A percentile compares a stretch with the other conserved stretches of the same genome.
Conservation (phyloP, 2,888 invertebrate species). For the Meganola albula region DNA sequence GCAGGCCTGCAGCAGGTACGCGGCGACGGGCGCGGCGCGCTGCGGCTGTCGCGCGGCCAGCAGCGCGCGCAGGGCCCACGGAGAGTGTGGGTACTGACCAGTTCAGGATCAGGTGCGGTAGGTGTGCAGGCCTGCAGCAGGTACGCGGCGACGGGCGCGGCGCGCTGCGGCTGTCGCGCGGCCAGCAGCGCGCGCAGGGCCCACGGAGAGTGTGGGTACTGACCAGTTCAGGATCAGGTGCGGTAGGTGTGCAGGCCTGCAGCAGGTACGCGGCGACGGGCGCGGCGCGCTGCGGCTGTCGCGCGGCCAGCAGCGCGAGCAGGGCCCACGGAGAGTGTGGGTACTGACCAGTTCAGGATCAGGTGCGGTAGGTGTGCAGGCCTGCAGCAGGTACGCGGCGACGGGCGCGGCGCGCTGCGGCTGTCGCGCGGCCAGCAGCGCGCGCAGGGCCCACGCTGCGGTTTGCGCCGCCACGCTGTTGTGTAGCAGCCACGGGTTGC, state of each 20-base stretch:
- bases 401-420: conserved; percentile 56
- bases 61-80: conserved; percentile 89
- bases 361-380: conserved; percentile 44
- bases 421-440: conserved; percentile 72
- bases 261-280: conserved; percentile 60
- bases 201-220: conserved; percentile 89
- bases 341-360: conserved; percentile 62
- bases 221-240: conserved; percentile 65
- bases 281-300: conserved; percentile 50
- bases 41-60: conserved; percentile 55
- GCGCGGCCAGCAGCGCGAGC: conserved; percentile 79
- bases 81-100: conserved; percentile 78
- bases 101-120: conserved; percentile 57
- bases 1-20: conserved; percentile 51
- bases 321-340: conserved; percentile 92
- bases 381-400: conserved; percentile 53
- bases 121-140: conserved; percentile 50
- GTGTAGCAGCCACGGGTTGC: conserved; percentile 62
- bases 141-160: conserved; percentile 56
- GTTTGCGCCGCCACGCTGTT: conserved; percentile 82
- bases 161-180: conserved; percentile 48
- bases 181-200: conserved; percentile 84
- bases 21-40: conserved; percentile 56
- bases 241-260: conserved; percentile 42
- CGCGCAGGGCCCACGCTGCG: conserved; percentile 91